These are phyloP conservation scores for Carassius auratus DNA, from an alignment of 2,113 vertebrate genomes.

Conservation along the genomic window DNA sequence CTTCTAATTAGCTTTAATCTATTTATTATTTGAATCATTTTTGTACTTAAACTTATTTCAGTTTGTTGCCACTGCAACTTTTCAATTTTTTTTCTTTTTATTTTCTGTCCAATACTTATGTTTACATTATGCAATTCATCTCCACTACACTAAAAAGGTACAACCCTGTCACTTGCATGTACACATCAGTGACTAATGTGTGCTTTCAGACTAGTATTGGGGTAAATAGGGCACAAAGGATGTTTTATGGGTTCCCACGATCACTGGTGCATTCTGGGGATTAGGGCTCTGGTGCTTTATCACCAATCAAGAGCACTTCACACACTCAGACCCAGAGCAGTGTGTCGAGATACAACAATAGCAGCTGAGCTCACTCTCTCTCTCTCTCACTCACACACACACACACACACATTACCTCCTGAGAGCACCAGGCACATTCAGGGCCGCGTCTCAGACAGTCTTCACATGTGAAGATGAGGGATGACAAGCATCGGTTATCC, in stretches of 20 bases:
- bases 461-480: constrained; percentile 80
- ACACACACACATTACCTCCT: constrained; percentile 80
- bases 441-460: constrained; percentile 88
- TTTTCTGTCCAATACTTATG: no score
- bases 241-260: constrained; percentile 35
- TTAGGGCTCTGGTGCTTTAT: constrained; percentile 17
- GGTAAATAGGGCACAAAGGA: background rate
- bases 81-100: no score
- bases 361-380: background rate
- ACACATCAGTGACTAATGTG: no score
- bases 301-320: background rate
- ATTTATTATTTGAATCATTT: no score
- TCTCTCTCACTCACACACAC: background rate
- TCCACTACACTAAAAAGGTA: background rate
- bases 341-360: constrained; percentile 16
- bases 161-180: background rate
- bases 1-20: no score
- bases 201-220: no score
- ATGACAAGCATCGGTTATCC: constrained; percentile 82
- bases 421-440: constrained; percentile 94
- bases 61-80: no score
- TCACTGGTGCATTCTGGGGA: constrained; percentile 36
- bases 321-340: background rate
- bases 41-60: no score
- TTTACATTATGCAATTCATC: background rate